A percentile compares a stretch with the other conserved stretches of the same genome.
phyloP scores from a whole-genome alignment of 2,797 vertebrate species.

The Mareca penelope region DNA sequence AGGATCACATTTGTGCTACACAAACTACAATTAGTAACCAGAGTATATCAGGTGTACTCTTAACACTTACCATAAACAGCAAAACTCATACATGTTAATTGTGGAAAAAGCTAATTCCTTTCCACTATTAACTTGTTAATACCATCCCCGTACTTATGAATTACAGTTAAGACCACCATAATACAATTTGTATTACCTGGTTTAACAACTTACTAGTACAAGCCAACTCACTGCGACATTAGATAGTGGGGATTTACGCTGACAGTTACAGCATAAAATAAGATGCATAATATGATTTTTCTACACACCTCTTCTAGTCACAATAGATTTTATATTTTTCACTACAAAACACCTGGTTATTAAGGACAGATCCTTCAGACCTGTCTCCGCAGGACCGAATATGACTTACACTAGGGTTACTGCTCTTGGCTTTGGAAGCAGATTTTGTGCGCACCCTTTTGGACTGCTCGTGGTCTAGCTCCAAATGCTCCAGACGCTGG shows the following conservation, averaged over 20 bases:
- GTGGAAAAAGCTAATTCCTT: conserved; percentile 78
- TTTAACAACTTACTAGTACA: conserved; percentile 71
- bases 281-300: conserved; percentile 50
- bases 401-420: conserved; percentile 91
- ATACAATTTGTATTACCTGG: conserved; percentile 72
- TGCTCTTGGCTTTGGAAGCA: conserved; percentile 80
- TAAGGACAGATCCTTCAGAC: conserved; percentile 74
- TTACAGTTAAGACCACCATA: conserved; percentile 80
- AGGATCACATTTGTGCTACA: conserved; percentile 64
- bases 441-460: conserved; percentile 86
- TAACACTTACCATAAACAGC: conserved; percentile 79
- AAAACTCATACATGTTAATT: conserved; percentile 72
- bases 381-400: conserved; percentile 85
- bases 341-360: conserved; percentile 89
- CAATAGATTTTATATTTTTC: conserved; percentile 99
- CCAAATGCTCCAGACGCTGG: conserved; percentile 95
- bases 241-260: conserved; percentile 82
- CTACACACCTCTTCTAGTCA: conserved; percentile 83
- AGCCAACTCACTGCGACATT: conserved; percentile 78
- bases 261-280: conserved; percentile 64
- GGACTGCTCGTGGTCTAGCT: conserved; percentile 94
- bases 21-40: conserved; percentile 56
- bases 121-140: conserved; percentile 80
- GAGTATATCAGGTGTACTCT: conserved; percentile 71
- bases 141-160: conserved; percentile 81